phyloP scores from a whole-genome alignment of 2,113 vertebrate species.

The Penelope pileata region DNA sequence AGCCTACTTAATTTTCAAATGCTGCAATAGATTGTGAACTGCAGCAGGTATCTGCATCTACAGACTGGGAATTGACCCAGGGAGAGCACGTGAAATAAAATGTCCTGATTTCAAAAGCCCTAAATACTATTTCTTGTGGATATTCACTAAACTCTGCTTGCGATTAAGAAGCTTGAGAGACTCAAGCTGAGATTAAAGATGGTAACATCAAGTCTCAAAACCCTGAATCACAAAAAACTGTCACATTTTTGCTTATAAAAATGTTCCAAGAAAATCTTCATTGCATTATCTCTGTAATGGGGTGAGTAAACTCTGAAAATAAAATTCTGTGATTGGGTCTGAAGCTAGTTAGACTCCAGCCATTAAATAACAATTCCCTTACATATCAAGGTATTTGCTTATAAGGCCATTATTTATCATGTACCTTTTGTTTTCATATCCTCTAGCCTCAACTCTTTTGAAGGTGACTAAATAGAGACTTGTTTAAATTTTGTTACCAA shows the following conservation, averaged over 20 bases:
- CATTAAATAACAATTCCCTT: neutral
- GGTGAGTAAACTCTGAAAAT: neutral
- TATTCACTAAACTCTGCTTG: neutral
- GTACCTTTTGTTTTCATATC: neutral
- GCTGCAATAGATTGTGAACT: neutral
- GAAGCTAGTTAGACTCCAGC: neutral
- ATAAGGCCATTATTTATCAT: neutral
- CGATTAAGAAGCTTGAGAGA: neutral
- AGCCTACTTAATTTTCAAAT: neutral
- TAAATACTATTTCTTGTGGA: neutral
- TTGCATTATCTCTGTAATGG: neutral
- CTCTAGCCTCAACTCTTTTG: neutral
- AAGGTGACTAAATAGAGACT: neutral
- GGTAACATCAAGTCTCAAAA: neutral
- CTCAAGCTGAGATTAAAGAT: neutral
- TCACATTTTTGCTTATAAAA: neutral
- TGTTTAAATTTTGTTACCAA: constrained; percentile 12
- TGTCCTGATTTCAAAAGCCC: neutral
- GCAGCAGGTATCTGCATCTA: neutral
- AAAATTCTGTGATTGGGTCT: neutral
- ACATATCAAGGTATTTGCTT: neutral
- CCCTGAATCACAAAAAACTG: neutral
- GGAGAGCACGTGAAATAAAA: neutral
- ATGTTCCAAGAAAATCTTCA: neutral
- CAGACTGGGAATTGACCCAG: neutral